phyloP scores from a whole-genome alignment of 2,888 invertebrate genomes.

The Pollenia griseotomentosa region DNA sequence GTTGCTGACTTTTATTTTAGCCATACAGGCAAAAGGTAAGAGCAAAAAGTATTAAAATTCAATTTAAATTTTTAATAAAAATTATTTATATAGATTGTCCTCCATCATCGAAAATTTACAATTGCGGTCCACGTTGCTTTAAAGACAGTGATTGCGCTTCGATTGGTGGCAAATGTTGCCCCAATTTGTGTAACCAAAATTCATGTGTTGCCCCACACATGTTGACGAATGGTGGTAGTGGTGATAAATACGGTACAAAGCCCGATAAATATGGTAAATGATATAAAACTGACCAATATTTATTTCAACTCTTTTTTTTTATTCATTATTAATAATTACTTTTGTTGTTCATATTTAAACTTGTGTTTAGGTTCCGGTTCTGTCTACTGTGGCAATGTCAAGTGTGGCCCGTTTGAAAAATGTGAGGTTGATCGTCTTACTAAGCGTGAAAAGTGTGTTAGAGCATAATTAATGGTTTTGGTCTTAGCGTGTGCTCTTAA shows the following conservation, averaged over 20 bases:
- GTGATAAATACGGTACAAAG: constrained; percentile 56
- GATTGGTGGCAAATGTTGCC: constrained; percentile 87
- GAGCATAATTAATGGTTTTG: constrained; percentile 82
- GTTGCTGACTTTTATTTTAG: background rate
- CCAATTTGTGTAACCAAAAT: constrained; percentile 87
- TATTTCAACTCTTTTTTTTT: too few species aligned
- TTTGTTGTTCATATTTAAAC: background rate
- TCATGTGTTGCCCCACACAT: constrained; percentile 86
- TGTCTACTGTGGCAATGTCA: constrained; percentile 88
- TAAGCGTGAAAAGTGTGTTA: constrained; percentile 87
- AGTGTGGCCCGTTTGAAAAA: constrained; percentile 87
- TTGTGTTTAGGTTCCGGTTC: constrained; percentile 82
- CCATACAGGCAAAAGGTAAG: constrained; percentile 52
- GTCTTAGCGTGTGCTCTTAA: background rate
- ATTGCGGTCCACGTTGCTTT: constrained; percentile 87
- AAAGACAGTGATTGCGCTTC: constrained; percentile 87
- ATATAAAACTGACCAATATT: background rate
- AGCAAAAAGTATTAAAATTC: background rate
- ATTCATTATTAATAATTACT: too few species aligned
- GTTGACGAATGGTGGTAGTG: constrained; percentile 50
- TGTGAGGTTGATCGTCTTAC: constrained; percentile 87
- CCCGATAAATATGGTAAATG: constrained; percentile 66
- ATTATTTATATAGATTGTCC: constrained; percentile 84
- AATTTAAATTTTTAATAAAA: background rate
- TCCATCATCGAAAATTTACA: constrained; percentile 86